A percentile compares a stretch with the other conserved stretches of the same genome.
These are phyloP conservation scores for Heteronetta atricapilla DNA, from an alignment of 2,113 vertebrate genomes.

Conservation along the genomic window DNA sequence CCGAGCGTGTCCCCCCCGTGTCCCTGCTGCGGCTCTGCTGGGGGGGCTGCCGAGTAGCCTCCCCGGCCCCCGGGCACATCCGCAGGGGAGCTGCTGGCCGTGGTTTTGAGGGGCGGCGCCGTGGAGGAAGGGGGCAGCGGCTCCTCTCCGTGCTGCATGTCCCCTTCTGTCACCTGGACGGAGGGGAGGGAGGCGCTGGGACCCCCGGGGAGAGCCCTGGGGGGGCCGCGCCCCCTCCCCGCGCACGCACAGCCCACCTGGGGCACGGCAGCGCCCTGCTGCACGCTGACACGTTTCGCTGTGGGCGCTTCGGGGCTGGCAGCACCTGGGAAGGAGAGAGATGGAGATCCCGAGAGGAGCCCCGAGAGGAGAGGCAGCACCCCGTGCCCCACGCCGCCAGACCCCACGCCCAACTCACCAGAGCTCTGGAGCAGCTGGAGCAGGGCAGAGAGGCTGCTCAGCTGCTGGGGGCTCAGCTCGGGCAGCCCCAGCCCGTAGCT, in stretches of 20 bases:
- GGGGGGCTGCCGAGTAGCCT: not conserved
- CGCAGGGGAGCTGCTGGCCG: constrained; percentile 29
- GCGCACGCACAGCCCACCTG: not conserved
- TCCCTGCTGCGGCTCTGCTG: not conserved
- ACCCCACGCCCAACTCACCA: constrained; percentile 40
- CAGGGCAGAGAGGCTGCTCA: constrained; percentile 83
- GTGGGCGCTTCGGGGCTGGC: not conserved
- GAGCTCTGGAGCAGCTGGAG: constrained; percentile 81
- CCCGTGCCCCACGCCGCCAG: rapidly evolving
- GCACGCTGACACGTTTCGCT: constrained; percentile 17
- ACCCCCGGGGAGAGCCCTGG: not conserved
- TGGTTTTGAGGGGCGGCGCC: not conserved
- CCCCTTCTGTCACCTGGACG: constrained; percentile 71
- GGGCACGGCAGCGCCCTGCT: not conserved
- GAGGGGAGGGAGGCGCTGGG: not conserved
- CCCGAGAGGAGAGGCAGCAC: not conserved
- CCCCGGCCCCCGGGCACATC: not conserved
- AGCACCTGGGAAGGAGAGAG: constrained; percentile 27
- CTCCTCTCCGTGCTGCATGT: constrained; percentile 59
- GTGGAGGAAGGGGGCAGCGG: constrained; percentile 18
- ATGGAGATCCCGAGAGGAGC: not conserved
- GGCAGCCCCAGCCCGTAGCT: constrained; percentile 83
- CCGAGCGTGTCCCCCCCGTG: rapidly evolving
- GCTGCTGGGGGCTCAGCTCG: constrained; percentile 87
- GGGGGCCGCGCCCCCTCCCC: not conserved